Evolutionary conservation across 2,888 invertebrate species (phyloP), one percentile per base, ranked within the genome.

Genomic region (Nycteola revayana): DNA sequence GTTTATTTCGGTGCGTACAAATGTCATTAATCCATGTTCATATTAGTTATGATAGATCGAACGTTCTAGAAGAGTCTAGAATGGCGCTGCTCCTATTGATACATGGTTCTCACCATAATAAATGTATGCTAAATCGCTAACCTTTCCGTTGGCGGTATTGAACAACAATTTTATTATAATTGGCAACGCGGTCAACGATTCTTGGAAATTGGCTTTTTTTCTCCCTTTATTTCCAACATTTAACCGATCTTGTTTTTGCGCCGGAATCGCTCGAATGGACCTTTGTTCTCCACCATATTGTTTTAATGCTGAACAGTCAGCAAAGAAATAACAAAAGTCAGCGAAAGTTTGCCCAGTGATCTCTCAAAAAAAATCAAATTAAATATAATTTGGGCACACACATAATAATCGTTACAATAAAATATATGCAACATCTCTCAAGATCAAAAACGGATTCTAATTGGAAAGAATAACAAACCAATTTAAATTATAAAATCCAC

Each of bases 91-190:
- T 14, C 2, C 3, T 14, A 14, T 14, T 14, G 14, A 14, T 14
- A 14, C 14, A 3, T 5, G 14, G 43, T 49, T 38, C 30, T 27
- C 35, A 24, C 59, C 54, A 52, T 58, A 59, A 60, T 66, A 62
- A 72, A 72, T 62, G 50, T 69, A 68, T 70, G 66, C 72, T 75
- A 80, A 81, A 77, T 74, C 56, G 69, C 71, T 72, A 78, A 76
- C 75, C 76, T 74, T 75, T 67, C 68, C 71, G 77, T 65, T 63
- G 75, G 75, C 69, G 54, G 75, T 82, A 82, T 83, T 78, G 80
- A 80, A 75, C 75, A 71, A 71, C 75, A 68, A 75, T 83, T 83
- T 85, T 82, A 81, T 80, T 79, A 86, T 86, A 87, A 87, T 85
- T 84, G 85, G 82, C 77, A 61, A 60, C 64, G 75, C 80, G 81